Base-by-base conservation (phyloP, 2,113 vertebrate genomes). In the Saccopteryx bilineata region DNA sequence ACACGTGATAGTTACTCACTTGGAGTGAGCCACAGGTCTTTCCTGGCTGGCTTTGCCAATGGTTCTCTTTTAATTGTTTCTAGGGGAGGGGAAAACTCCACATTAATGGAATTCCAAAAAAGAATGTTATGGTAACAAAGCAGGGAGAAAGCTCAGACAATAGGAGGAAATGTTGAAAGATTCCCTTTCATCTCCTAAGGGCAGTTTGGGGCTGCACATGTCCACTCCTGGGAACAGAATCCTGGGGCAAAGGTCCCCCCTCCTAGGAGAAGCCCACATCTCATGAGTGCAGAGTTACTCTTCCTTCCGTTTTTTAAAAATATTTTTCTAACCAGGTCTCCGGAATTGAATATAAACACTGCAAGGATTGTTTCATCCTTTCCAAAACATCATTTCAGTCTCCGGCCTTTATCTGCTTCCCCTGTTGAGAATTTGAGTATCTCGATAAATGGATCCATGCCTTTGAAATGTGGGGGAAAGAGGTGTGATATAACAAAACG, bases 101-200 rank as follows among this genome's bases (percentile, higher is more conserved):
- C 24, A 71, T 91, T 84, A 90, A 78, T 80, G 85, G 91, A 96
- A 97, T 98, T 96, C 94, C 95, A 96, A 72, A 93, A 95, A 97
- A 96, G 97, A 97, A 92, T 95, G 93, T 74, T 96, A 71, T 3
- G 54, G 89, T 96, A 93, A 95, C 96, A 96, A 94, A 96, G 96
- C 95, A 98, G 97, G 96, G 90, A 98, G 97, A 95, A 97, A 97
- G 96, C 94, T 54, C 96, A 97, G 94, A 98, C 98, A 98, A 98
- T 96, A 94, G 97, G 90, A 97, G 98, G 98, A 98, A 98, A 94
- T 90, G 90, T 86, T 91, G 92, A 97, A 97, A 98, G 79, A 95
- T 97, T 97, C 96, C 94, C 94, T 96, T 96, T 97, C 71, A 5
- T 97, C 97, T 97, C 69, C 76, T 33, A 54, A 24, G 0, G 3